Percentiles rank a stretch among this genome's conserved stretches.
Evolutionary conservation across 1,140 invertebrate species (phyloP).

Genomic region (Macrobrachium rosenbergii): DNA sequence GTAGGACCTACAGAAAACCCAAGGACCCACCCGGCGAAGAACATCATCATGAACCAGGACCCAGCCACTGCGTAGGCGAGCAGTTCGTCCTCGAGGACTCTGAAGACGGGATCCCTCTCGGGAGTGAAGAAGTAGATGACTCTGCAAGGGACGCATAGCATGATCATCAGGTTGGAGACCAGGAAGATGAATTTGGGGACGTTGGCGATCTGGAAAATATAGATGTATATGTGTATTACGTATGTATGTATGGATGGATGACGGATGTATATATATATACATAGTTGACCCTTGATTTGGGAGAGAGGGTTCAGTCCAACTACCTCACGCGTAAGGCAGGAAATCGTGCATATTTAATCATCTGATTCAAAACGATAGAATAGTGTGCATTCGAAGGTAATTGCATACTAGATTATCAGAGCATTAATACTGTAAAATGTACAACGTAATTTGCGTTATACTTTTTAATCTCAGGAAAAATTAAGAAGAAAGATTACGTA

Average conservation of each 20-base stretch:
- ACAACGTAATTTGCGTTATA: no score
- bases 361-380: no score
- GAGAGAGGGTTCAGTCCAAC: no score
- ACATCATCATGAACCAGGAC: slow-evolving; percentile 97
- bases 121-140: slow-evolving; percentile 58
- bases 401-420: no score
- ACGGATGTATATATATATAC: neutral
- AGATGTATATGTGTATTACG: slow-evolving; percentile 36
- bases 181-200: slow-evolving; percentile 96
- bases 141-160: slow-evolving; percentile 92
- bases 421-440: no score
- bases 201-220: slow-evolving; percentile 82
- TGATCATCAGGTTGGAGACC: slow-evolving; percentile 91
- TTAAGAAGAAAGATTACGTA: no score
- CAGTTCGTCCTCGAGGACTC: slow-evolving; percentile 89
- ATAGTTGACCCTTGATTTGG: no score
- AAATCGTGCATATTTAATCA: no score
- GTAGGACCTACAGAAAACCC: neutral
- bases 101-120: slow-evolving; percentile 63
- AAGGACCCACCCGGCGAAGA: slow-evolving; percentile 91
- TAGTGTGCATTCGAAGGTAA: no score
- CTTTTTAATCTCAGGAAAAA: no score
- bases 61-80: slow-evolving; percentile 92
- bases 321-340: no score
- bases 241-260: neutral